Percentiles rank a stretch among this genome's conserved stretches.
Conservation (phyloP, 2,113 vertebrate genomes). For the Phoxinus phoxinus region DNA sequence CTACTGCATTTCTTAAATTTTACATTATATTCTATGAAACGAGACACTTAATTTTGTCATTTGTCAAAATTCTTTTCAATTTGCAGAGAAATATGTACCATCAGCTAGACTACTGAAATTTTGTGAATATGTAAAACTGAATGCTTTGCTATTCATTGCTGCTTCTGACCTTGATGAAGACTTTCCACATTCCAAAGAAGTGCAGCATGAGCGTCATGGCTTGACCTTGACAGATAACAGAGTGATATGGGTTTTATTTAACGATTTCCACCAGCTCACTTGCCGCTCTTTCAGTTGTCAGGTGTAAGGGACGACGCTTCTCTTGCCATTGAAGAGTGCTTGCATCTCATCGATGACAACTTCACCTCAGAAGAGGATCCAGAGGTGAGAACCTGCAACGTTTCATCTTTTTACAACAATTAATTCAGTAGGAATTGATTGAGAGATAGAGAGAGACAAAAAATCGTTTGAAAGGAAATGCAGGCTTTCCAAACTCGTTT, state of each 20-base stretch:
- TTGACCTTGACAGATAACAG: constrained; percentile 5
- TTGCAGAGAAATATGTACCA: background rate
- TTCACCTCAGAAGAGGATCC: constrained; percentile 80
- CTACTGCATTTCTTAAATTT: background rate
- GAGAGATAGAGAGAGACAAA: background rate
- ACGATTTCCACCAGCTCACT: background rate
- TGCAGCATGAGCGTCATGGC: background rate
- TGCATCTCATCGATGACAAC: constrained; percentile 85
- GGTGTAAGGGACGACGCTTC: constrained; percentile 76
- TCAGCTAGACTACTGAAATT: background rate
- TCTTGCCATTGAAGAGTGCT: constrained; percentile 85
- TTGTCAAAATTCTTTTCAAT: background rate
- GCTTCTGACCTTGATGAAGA: background rate
- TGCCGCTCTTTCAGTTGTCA: constrained; percentile 51
- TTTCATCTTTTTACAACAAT: background rate
- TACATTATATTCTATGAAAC: background rate
- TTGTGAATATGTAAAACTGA: background rate
- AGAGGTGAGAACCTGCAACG: constrained; percentile 72
- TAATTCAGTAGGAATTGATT: background rate
- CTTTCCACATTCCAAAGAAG: constrained; percentile 2
- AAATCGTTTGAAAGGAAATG: background rate
- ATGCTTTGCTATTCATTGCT: background rate
- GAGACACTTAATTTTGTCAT: background rate
- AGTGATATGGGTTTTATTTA: constrained; percentile 3
- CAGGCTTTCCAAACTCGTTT: background rate